phyloP scores from a whole-genome alignment of 2,113 vertebrate genomes.

The Oryzias woworae region DNA sequence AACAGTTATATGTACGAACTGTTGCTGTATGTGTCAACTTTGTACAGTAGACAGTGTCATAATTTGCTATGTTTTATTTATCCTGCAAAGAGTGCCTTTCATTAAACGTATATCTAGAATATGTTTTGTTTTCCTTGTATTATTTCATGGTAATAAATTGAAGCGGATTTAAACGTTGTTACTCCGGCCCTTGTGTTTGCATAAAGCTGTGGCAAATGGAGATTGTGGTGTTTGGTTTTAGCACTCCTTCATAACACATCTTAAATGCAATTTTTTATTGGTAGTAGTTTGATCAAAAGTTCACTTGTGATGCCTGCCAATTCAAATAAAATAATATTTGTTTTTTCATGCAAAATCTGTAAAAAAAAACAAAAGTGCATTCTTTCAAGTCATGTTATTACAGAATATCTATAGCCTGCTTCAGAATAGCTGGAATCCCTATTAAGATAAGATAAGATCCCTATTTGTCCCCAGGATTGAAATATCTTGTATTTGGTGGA shows the following conservation, averaged over 20 bases:
- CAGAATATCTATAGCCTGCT: too few relatives aligned
- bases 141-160: constrained; percentile 1
- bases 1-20: constrained; percentile 56
- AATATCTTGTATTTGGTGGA: too few relatives aligned
- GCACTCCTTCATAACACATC: constrained; percentile 17
- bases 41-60: constrained; percentile 57
- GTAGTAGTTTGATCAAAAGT: constrained; percentile 14
- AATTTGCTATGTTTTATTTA: constrained; percentile 65
- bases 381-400: too few relatives aligned
- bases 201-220: constrained; percentile 25
- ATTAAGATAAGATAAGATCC: too few relatives aligned
- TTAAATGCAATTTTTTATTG: constrained; percentile 11
- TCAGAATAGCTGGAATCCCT: too few relatives aligned
- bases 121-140: constrained; percentile 18
- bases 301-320: constrained; percentile 3
- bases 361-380: not conserved
- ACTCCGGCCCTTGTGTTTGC: not conserved
- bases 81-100: constrained; percentile 78
- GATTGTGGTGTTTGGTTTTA: constrained; percentile 20
- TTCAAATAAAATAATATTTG: constrained; percentile 2
- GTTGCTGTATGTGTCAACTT: constrained; percentile 64
- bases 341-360: not conserved
- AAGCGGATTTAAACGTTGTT: not conserved
- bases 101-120: constrained; percentile 72
- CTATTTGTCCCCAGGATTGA: too few relatives aligned